Conservation (phyloP, 2,113 vertebrate species). For the zebrafish (Danio rerio) region DNA sequence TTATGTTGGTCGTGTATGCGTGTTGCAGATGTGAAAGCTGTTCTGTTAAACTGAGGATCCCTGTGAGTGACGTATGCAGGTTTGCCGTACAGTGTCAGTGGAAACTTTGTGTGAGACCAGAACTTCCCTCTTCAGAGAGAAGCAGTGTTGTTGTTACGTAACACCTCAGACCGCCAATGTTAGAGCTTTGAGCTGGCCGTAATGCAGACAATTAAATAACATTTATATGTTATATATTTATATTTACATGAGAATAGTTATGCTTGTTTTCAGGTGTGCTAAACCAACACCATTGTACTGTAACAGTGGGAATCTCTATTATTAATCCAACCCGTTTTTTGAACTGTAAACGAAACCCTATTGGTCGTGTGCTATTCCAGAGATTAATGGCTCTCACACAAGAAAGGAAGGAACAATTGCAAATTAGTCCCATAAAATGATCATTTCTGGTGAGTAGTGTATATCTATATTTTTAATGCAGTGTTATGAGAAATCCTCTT, state of each 20-base stretch:
- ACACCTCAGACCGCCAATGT: neutral
- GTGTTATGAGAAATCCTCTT: neutral
- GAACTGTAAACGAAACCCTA: neutral
- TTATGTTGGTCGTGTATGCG: neutral
- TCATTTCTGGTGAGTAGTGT: neutral
- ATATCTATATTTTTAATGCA: neutral
- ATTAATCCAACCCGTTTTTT: neutral
- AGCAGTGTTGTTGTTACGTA: neutral
- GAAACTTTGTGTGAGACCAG: slow-evolving; percentile 14
- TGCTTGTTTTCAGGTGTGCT: neutral
- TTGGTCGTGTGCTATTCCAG: neutral
- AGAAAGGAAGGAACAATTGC: neutral
- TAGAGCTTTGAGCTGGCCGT: neutral
- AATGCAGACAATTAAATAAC: neutral
- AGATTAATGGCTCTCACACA: neutral
- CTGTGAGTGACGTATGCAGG: neutral
- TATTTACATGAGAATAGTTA: no score
- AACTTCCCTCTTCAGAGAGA: neutral
- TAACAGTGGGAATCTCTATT: neutral
- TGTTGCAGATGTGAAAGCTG: neutral
- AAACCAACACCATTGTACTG: neutral
- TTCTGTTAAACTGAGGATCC: slow-evolving; percentile 3
- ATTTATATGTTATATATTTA: no score
- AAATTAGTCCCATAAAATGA: neutral
- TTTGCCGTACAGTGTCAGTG: slow-evolving; percentile 11